phyloP scores from a whole-genome alignment of 1,140 invertebrate species.

The Procambarus clarkii region DNA sequence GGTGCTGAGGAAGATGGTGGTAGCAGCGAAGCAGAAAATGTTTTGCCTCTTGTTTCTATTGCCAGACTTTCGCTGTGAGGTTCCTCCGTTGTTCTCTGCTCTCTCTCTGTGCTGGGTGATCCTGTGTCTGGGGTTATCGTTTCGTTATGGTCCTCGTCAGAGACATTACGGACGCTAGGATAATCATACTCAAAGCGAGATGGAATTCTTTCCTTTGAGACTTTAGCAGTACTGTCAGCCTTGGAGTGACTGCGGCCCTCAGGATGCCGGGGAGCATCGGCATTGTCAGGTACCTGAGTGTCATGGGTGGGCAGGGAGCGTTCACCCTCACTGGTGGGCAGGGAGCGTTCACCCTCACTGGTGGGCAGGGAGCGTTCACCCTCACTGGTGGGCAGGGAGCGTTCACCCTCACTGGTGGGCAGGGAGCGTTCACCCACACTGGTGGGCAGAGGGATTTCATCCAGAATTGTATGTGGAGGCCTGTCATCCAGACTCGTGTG shows the following conservation, averaged over 20 bases:
- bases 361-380: background rate
- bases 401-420: background rate
- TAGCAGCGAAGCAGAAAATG: background rate
- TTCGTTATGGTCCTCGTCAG: background rate
- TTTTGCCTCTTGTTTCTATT: background rate
- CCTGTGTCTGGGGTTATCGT: background rate
- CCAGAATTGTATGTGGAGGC: background rate
- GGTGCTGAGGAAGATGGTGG: background rate
- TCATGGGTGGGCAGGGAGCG: background rate
- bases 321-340: background rate
- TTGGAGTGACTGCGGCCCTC: too few relatives aligned
- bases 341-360: background rate
- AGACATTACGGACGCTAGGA: slow-evolving; percentile 11
- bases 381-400: background rate
- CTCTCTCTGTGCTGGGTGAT: background rate
- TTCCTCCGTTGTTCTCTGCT: too few relatives aligned
- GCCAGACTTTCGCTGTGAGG: background rate
- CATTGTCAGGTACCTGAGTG: background rate
- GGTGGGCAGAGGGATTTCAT: background rate
- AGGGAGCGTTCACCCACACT: background rate
- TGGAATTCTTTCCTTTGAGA: background rate
- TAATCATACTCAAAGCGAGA: slow-evolving; percentile 6
- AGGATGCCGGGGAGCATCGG: background rate
- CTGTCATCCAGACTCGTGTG: background rate
- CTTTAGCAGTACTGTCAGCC: too few relatives aligned